Conservation (phyloP, 2,888 invertebrate species). For the Tinea trinotella region DNA sequence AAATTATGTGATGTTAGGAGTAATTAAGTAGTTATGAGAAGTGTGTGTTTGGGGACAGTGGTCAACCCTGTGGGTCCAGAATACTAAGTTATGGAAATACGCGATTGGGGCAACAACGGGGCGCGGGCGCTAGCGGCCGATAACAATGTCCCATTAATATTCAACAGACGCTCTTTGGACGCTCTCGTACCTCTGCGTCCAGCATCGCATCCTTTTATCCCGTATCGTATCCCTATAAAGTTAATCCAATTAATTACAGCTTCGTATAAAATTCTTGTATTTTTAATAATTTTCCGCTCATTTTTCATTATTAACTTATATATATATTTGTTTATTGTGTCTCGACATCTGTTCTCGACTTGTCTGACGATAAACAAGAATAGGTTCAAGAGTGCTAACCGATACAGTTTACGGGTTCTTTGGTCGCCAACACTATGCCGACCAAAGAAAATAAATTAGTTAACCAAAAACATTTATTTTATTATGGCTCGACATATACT, state of each 20-base stretch:
- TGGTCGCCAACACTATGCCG: no score
- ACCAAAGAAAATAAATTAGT: no score
- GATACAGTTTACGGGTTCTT: no score
- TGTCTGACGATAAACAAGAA: no score
- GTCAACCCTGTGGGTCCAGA: constrained; percentile 65
- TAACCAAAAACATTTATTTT: no score
- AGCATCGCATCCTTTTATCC: constrained; percentile 44
- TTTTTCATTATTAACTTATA: no score
- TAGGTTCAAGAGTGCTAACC: no score
- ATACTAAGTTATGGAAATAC: constrained; percentile 73
- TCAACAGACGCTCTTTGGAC: constrained; percentile 66
- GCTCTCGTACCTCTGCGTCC: constrained; percentile 29
- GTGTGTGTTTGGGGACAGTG: constrained; percentile 29
- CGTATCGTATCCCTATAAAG: constrained; percentile 13
- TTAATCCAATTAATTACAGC: neutral
- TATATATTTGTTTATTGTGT: no score
- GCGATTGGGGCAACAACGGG: constrained; percentile 53
- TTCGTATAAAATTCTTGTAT: neutral
- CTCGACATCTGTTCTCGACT: no score
- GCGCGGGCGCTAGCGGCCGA: constrained; percentile 50
- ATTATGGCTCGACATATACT: no score
- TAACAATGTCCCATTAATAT: constrained; percentile 72
- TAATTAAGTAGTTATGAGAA: constrained; percentile 29
- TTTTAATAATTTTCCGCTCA: neutral
- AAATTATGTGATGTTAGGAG: constrained; percentile 59